Evolutionary conservation across 2,888 invertebrate genomes (phyloP).

Genomic region (Sympetrum striolatum): DNA sequence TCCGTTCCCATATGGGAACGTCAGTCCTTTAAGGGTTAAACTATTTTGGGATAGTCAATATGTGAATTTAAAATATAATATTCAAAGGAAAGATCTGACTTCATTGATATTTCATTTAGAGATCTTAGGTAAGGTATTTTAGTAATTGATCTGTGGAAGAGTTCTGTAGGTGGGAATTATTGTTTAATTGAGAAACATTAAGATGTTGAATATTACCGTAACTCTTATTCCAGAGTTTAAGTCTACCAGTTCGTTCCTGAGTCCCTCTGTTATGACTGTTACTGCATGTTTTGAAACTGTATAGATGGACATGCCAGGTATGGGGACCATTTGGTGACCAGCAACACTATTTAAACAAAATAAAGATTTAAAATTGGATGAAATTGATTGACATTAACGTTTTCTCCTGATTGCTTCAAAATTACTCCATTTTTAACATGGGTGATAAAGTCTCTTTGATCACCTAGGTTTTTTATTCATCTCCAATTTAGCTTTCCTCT

Average conservation of each 20-base stretch:
- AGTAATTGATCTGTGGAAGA: no score
- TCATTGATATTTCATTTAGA: no score
- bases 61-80: no score
- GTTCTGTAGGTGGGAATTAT: no score
- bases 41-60: no score
- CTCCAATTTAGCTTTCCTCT: no score
- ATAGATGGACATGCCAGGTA: neutral
- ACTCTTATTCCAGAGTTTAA: neutral
- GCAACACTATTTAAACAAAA: neutral
- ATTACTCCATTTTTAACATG: neutral
- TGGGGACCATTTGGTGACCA: neutral
- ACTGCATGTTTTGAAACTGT: neutral
- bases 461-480: no score
- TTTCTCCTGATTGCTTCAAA: neutral
- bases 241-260: neutral
- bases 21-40: no score
- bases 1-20: no score
- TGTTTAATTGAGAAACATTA: conserved; percentile 51
- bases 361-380: neutral
- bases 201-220: neutral
- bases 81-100: no score
- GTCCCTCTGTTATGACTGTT: conserved; percentile 1
- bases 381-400: neutral
- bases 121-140: no score
- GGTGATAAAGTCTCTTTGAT: neutral